phyloP scores from a whole-genome alignment of 2,113 vertebrate genomes.

The Callionymus lyra region DNA sequence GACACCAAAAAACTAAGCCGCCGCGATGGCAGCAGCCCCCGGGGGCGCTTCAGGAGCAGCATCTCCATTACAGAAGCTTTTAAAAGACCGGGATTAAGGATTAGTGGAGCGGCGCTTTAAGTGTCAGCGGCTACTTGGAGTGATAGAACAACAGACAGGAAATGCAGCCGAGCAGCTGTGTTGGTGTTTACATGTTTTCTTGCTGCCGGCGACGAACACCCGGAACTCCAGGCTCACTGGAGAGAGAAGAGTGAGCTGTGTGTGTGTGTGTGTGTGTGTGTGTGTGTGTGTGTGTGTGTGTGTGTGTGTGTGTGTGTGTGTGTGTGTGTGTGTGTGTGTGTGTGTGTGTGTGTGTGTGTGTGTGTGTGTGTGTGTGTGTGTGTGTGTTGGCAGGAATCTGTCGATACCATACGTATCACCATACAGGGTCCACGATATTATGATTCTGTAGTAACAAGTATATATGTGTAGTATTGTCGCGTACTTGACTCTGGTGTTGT shows the following conservation, averaged over 20 bases:
- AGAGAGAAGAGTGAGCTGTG: not conserved
- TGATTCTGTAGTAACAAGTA: too few relatives aligned
- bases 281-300: not conserved
- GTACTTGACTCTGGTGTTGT: too few relatives aligned
- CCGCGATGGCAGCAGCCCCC: constrained; percentile 5
- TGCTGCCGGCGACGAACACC: too few relatives aligned
- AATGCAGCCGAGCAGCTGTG: constrained; percentile 2
- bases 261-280: not conserved
- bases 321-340: constrained; percentile 1
- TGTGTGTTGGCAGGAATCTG: too few relatives aligned
- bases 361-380: not conserved
- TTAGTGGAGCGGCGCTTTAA: constrained; percentile 42
- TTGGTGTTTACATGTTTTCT: too few relatives aligned
- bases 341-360: not conserved
- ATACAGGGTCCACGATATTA: not conserved
- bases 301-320: not conserved
- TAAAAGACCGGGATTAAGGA: constrained; percentile 43
- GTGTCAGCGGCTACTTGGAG: constrained; percentile 4
- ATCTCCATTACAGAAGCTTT: constrained; percentile 45
- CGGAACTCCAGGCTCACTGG: too few relatives aligned
- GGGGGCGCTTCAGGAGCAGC: constrained; percentile 9
- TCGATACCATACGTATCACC: too few relatives aligned
- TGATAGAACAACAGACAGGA: constrained; percentile 19
- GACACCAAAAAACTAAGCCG: not conserved
- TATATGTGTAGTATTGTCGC: too few relatives aligned